Base-by-base conservation (phyloP, 2,113 vertebrate species). In the Trogon surrucura region DNA sequence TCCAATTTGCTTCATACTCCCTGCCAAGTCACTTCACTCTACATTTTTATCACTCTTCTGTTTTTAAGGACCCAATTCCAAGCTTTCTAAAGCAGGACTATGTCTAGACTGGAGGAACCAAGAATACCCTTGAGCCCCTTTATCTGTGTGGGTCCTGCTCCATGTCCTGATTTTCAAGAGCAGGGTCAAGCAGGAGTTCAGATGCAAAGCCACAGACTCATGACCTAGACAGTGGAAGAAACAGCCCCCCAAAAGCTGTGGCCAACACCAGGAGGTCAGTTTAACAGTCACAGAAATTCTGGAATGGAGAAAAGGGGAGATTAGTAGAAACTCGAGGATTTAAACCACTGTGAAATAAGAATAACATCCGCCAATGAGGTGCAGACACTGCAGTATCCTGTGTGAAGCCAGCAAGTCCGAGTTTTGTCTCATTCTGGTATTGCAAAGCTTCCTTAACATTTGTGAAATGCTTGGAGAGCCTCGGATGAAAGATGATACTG, bases 401-500 rank as follows among this genome's bases (percentile, higher is more conserved):
- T 10, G 36, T 70, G 74, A 85, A 95, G 62, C 27, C 75, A 82
- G 51, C 30, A 70, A 94, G 26, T 27, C 41, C 45, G 70, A 44
- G 21, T 82, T 93, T 26, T 65, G 50, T 77, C 58, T 83, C 74
- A 47, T 0, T 1, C 20, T 75, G 47, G 25, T 48, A 69, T n/a
- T 56, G 80, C 70, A 77, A 89, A 85, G 25, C 41, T 94, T 88
- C 54, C 77, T 80, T 89, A 77, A 53, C 22, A 26, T 87, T 95
- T 16, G 10, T 72, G 57, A 84, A 92, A 77, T 64, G 47, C 47
- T 88, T 70, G 53, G 48, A 89, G 70, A 80, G 53, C 54, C 77
- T 90, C 3, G 2, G 62, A 71, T 91, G 66, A 75, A 91, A 79
- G 82, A 72, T 85, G 71, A 85, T 80, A 73, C 1, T 84, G 57